Percentiles rank a stretch among this genome's conserved stretches.
Evolutionary conservation across 2,888 invertebrate genomes (phyloP).

Genomic region (Polydrusus cervinus): DNA sequence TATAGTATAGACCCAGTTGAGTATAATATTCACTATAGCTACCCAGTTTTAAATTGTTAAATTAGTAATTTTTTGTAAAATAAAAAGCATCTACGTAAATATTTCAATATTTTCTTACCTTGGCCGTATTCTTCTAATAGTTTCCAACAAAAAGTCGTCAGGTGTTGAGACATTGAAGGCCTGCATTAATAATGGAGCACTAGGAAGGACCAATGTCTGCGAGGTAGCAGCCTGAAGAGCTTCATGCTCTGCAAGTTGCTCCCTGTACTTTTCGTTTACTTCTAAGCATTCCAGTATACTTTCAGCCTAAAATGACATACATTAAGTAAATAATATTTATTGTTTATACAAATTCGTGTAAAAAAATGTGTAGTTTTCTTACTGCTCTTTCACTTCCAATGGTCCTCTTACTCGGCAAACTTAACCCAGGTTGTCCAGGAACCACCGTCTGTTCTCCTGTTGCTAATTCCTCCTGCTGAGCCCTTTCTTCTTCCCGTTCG

Average conservation of each 20-base stretch:
- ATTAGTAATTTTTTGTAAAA: too few relatives aligned
- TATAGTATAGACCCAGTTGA: too few relatives aligned
- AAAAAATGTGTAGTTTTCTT: constrained; percentile 67
- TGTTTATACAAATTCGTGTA: neutral
- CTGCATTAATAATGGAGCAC: constrained; percentile 86
- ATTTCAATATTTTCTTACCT: constrained; percentile 75
- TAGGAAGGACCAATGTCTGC: constrained; percentile 71
- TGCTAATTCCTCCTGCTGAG: constrained; percentile 82
- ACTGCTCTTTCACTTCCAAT: constrained; percentile 90
- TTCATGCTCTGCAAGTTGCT: constrained; percentile 74
- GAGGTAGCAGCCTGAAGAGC: constrained; percentile 65
- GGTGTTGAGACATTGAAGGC: constrained; percentile 83
- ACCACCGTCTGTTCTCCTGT: constrained; percentile 83
- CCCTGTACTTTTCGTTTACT: constrained; percentile 78
- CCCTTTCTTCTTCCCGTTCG: constrained; percentile 89
- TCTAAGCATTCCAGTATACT: constrained; percentile 93
- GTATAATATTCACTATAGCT: too few relatives aligned
- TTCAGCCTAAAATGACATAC: constrained; percentile 78
- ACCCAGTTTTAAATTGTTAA: too few relatives aligned
- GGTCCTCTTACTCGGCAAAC: constrained; percentile 91
- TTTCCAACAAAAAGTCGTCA: constrained; percentile 87
- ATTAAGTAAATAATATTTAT: neutral
- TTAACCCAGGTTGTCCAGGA: constrained; percentile 80
- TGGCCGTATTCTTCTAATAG: constrained; percentile 84
- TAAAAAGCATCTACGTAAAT: neutral